Evolutionary conservation across 2,797 vertebrate species (phyloP).

Genomic region (Neostethus bicornis): DNA sequence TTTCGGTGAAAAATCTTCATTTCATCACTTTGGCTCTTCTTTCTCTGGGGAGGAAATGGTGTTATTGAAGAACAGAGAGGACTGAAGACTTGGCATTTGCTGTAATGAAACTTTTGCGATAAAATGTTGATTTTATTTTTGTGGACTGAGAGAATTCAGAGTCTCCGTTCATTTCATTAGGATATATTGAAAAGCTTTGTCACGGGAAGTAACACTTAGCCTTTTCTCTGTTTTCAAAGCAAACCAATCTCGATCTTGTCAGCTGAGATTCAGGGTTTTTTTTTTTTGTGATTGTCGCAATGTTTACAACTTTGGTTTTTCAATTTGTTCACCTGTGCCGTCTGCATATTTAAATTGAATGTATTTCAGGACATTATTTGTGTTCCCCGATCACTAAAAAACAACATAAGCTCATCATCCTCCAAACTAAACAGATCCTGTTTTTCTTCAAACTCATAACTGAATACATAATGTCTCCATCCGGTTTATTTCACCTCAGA

Average conservation of each 20-base stretch:
- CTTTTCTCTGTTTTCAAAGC: slow-evolving; percentile 25
- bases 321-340: slow-evolving; percentile 2
- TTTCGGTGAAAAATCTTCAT: slow-evolving; percentile 72
- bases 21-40: slow-evolving; percentile 62
- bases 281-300: slow-evolving; percentile 17
- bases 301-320: slow-evolving; percentile 11
- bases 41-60: slow-evolving; percentile 36
- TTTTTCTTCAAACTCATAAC: background rate
- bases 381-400: background rate
- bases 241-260: slow-evolving; percentile 36
- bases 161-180: slow-evolving; percentile 54
- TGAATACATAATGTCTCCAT: background rate
- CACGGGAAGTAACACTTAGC: slow-evolving; percentile 18
- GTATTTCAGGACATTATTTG: background rate
- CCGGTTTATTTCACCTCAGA: background rate
- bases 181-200: slow-evolving; percentile 70
- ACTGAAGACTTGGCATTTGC: slow-evolving; percentile 50
- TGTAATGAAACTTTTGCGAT: slow-evolving; percentile 57
- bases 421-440: background rate
- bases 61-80: slow-evolving; percentile 52
- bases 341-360: background rate
- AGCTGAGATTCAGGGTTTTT: slow-evolving; percentile 24
- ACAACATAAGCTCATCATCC: background rate
- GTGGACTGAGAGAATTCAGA: slow-evolving; percentile 40
- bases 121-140: slow-evolving; percentile 41